These are phyloP conservation scores for Atta texana DNA, from an alignment of 1,140 invertebrate genomes.

Conservation along the genomic window DNA sequence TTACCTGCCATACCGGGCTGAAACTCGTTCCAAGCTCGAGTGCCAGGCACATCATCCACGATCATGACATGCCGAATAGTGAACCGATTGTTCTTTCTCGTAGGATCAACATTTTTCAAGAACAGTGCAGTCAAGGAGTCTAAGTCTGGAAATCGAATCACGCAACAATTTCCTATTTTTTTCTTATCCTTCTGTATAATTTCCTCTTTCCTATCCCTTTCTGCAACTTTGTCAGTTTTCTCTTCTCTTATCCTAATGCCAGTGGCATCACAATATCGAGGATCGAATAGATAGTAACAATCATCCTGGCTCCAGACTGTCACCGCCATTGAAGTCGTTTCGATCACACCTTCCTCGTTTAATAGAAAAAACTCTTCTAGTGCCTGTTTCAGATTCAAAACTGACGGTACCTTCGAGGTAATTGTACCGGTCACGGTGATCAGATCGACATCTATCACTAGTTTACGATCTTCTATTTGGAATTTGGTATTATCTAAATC, in stretches of 20 bases:
- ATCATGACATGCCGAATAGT: constrained; percentile 77
- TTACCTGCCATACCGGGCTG: constrained; percentile 73
- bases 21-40: constrained; percentile 79
- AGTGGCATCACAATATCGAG: constrained; percentile 76
- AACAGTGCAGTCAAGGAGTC: constrained; percentile 69
- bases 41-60: constrained; percentile 77
- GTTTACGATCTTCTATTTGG: constrained; percentile 70
- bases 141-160: constrained; percentile 76
- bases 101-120: constrained; percentile 74
- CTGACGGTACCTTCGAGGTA: constrained; percentile 73
- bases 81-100: constrained; percentile 80
- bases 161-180: constrained; percentile 79
- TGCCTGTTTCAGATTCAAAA: constrained; percentile 78
- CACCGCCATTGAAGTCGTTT: constrained; percentile 75
- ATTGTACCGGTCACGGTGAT: constrained; percentile 80
- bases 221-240: constrained; percentile 16
- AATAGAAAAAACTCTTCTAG: constrained; percentile 81
- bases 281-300: constrained; percentile 81
- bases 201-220: constrained; percentile 21
- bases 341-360: constrained; percentile 78
- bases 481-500: constrained; percentile 77
- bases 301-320: constrained; percentile 81
- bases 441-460: constrained; percentile 78
- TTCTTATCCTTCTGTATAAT: constrained; percentile 48
- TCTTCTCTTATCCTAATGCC: constrained; percentile 74